These are phyloP conservation scores for Pseudorasbora parva DNA, from an alignment of 2,113 vertebrate genomes.

Conservation along the genomic window DNA sequence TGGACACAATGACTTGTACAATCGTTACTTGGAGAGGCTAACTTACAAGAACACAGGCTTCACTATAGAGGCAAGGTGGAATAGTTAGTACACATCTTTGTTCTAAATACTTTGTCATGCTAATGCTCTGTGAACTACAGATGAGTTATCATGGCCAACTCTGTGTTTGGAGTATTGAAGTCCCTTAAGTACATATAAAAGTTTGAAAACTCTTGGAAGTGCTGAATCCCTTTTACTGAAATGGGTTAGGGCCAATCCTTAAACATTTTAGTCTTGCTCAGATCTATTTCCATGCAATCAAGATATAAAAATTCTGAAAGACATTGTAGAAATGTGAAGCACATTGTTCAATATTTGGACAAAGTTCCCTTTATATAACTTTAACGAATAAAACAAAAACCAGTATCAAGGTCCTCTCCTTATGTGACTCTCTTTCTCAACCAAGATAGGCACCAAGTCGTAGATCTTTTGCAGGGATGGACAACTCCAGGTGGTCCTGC, in stretches of 20 bases:
- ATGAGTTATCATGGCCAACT: background rate
- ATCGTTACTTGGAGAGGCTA: background rate
- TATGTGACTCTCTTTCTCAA: background rate
- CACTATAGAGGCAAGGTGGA: background rate
- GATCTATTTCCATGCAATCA: conserved; percentile 18
- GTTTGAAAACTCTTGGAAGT: background rate
- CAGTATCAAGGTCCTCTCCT: background rate
- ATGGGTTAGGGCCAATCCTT: background rate
- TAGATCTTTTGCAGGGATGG: too few relatives aligned
- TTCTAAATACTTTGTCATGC: background rate
- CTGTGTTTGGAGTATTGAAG: background rate
- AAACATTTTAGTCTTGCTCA: background rate
- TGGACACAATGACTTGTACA: background rate
- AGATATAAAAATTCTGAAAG: background rate
- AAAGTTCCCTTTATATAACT: background rate
- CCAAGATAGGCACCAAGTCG: too few relatives aligned
- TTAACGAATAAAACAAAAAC: background rate
- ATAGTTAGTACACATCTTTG: background rate
- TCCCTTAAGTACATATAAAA: background rate
- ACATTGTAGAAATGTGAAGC: conserved; percentile 4
- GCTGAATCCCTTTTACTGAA: background rate
- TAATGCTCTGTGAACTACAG: background rate
- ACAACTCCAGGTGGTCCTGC: too few relatives aligned
- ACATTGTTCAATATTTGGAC: conserved; percentile 10
- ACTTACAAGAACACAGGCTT: background rate